phyloP scores from a whole-genome alignment of 1,140 invertebrate species.

The Neodiprion lecontei region DNA sequence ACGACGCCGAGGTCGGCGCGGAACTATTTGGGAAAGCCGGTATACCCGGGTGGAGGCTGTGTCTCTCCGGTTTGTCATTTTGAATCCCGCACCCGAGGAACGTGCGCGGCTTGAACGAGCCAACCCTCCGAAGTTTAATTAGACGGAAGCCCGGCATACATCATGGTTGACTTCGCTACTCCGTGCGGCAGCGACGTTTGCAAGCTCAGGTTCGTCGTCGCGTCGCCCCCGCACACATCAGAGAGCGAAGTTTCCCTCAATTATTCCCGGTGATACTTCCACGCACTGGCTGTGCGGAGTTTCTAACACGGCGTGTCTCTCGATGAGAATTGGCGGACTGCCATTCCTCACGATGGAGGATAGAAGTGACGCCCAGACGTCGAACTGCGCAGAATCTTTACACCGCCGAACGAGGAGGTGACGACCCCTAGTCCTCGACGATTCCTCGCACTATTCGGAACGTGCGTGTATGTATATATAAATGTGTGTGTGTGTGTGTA shows the following conservation, averaged over 20 bases:
- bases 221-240: background rate
- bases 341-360: too few species aligned
- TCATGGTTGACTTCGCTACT: constrained; percentile 5
- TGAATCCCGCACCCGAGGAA: background rate
- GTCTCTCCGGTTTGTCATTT: constrained; percentile 1
- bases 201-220: background rate
- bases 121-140: constrained; percentile 5
- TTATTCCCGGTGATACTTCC: constrained; percentile 4
- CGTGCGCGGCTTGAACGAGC: background rate
- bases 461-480: too few species aligned
- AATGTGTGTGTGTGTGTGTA: too few species aligned
- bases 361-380: too few species aligned
- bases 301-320: background rate
- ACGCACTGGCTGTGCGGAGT: background rate
- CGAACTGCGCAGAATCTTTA: too few species aligned
- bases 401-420: too few species aligned
- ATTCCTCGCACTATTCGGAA: too few species aligned
- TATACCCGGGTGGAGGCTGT: background rate
- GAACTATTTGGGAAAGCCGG: background rate
- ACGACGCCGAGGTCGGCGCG: background rate
- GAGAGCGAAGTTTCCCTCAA: background rate
- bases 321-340: too few species aligned
- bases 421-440: too few species aligned
- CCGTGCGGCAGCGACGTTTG: background rate
- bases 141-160: constrained; percentile 3